Evolutionary conservation across 2,113 vertebrate genomes (phyloP), one percentile per base, ranked within the genome.

Genomic region (Hippocampus abdominalis): DNA sequence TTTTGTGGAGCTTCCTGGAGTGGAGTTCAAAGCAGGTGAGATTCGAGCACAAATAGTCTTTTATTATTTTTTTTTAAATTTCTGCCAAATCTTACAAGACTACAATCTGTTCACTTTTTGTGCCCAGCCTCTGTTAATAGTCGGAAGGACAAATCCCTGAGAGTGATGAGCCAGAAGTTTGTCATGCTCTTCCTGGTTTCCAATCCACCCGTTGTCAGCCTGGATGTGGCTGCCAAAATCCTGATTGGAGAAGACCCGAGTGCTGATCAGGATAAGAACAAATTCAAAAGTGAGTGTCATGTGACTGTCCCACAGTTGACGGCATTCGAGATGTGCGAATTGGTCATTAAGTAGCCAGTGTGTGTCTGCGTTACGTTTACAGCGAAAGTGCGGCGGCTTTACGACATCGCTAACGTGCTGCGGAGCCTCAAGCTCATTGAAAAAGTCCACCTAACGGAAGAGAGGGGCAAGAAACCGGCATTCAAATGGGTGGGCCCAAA

Each of bases 111-210:
- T 36, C 15, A 9, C 23, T 1, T 36, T 36, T 68, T 54, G 20
- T 39, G 69, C 62, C 23, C 88, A 98, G 96, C 94, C 1, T 96
- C 95, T 29, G 94, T 94, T 7, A 98, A 96, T 69, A 96, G 96
- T 78, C 93, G 94, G 77, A 99, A 99, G 84, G 96, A 98, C 88
- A 98, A 98, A 77, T 98, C 97, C 68, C 88, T 99, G 81, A 88
- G 96, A 71, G 96, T 98, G 77, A 96, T 99, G 96, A 98, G 96
- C 86, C 96, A 99, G 91, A 97, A 98, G 88, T 99, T 99, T 78
- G 95, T 99, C 79, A 99, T 98, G 97, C 90, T 99, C 36, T 98
- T 99, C 85, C 92, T 98, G 80, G 96, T 98, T 64, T 96, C 95
- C 0, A 89, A 84, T 25, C 94, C 96, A 64, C 94, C 93, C 8